Conservation (phyloP, 1,140 invertebrate species). For the Thaumetopoea pityocampa region DNA sequence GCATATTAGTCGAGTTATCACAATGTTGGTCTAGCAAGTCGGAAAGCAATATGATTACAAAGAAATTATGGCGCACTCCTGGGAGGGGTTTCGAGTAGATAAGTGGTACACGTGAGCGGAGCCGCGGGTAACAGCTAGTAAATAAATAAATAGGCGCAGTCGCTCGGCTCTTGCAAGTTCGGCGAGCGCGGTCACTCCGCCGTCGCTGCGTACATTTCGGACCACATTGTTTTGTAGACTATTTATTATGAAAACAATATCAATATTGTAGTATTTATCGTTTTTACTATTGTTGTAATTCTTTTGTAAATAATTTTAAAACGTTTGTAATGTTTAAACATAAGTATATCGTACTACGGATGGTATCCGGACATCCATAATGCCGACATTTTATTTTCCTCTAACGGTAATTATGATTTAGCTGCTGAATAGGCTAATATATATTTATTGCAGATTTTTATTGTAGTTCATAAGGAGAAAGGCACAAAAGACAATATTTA, state of each 20-base stretch:
- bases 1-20: too few species aligned
- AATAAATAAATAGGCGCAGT: too few species aligned
- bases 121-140: too few species aligned
- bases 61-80: too few species aligned
- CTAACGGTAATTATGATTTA: constrained; percentile 26
- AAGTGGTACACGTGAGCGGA: too few species aligned
- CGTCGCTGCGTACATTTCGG: constrained; percentile 43
- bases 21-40: too few species aligned
- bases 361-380: constrained; percentile 13
- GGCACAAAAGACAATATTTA: constrained; percentile 71
- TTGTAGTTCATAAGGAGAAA: constrained; percentile 38
- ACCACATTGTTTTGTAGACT: constrained; percentile 58
- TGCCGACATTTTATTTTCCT: constrained; percentile 22
- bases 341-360: constrained; percentile 14
- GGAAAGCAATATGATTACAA: too few species aligned
- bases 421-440: constrained; percentile 29
- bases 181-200: too few species aligned
- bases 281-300: constrained; percentile 54
- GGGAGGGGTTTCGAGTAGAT: too few species aligned
- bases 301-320: constrained; percentile 50
- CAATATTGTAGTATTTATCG: constrained; percentile 63
- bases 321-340: constrained; percentile 13
- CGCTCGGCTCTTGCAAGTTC: too few species aligned
- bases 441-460: constrained; percentile 59
- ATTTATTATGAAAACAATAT: constrained; percentile 63